Percentiles rank a stretch among this genome's conserved stretches.
Evolutionary conservation across 2,888 invertebrate genomes (phyloP).

Genomic region (Timema podura): DNA sequence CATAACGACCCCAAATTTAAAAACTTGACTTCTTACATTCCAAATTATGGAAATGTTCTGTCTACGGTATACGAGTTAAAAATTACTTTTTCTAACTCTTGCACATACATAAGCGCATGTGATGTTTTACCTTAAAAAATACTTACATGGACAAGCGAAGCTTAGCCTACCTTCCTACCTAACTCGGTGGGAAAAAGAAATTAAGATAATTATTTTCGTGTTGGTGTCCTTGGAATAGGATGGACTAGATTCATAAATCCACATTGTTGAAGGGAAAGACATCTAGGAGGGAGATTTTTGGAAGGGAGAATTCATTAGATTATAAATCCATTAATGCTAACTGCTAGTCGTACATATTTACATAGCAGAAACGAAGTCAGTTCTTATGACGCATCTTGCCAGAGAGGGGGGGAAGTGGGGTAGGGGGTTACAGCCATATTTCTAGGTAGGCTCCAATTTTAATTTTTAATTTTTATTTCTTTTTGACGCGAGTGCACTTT

Average conservation of each 20-base stretch:
- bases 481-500: too few relatives aligned
- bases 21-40: too few relatives aligned
- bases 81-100: too few relatives aligned
- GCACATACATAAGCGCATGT: too few relatives aligned
- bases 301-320: slow-evolving; percentile 42
- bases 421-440: not conserved
- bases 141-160: too few relatives aligned
- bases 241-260: slow-evolving; percentile 21
- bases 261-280: slow-evolving; percentile 18
- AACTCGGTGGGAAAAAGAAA: slow-evolving; percentile 27
- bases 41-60: too few relatives aligned
- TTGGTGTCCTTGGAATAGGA: slow-evolving; percentile 24
- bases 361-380: slow-evolving; percentile 19
- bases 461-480: too few relatives aligned
- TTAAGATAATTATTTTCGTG: slow-evolving; percentile 27
- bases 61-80: too few relatives aligned
- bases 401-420: not conserved
- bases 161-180: slow-evolving; percentile 14
- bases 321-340: slow-evolving; percentile 42
- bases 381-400: slow-evolving; percentile 7
- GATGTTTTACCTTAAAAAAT: too few relatives aligned
- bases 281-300: slow-evolving; percentile 17
- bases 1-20: too few relatives aligned
- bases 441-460: too few relatives aligned
- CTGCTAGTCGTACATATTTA: slow-evolving; percentile 21